A percentile compares a stretch with the other conserved stretches of the same genome.
phyloP scores from a whole-genome alignment of 2,113 vertebrate species.

The Ceratotherium simum region DNA sequence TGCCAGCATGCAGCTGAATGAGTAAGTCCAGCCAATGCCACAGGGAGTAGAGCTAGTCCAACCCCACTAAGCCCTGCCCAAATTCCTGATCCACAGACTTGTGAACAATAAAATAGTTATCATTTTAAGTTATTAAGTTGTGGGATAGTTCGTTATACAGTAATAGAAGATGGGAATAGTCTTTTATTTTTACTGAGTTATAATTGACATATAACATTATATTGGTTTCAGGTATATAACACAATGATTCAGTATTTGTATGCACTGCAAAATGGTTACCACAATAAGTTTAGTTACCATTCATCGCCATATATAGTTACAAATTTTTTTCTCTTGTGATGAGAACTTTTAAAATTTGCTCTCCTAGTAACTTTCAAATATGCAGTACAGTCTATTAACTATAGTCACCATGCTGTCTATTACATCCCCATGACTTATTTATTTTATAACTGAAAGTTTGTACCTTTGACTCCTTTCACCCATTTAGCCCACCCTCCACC shows the following conservation, averaged over 20 bases:
- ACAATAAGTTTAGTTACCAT: background rate
- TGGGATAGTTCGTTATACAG: background rate
- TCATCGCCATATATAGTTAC: background rate
- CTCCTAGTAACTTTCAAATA: background rate
- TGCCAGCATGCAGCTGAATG: background rate
- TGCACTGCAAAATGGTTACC: background rate
- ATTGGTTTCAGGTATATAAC: background rate
- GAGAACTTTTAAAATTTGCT: background rate
- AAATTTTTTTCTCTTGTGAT: background rate
- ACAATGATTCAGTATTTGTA: background rate
- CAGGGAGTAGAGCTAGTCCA: background rate
- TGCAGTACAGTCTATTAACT: background rate
- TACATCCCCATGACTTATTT: background rate
- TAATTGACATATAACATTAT: background rate
- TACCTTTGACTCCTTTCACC: background rate
- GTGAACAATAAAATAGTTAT: background rate
- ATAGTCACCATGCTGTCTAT: background rate
- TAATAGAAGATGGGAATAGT: background rate
- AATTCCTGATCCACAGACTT: background rate
- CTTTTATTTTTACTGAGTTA: background rate
- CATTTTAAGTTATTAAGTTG: background rate
- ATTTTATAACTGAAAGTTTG: too few relatives aligned
- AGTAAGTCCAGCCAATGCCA: background rate
- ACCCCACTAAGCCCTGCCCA: accelerated
- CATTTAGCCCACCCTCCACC: background rate